Base-by-base conservation (phyloP, 2,797 vertebrate species). In the Neosalanx taihuensis region DNA sequence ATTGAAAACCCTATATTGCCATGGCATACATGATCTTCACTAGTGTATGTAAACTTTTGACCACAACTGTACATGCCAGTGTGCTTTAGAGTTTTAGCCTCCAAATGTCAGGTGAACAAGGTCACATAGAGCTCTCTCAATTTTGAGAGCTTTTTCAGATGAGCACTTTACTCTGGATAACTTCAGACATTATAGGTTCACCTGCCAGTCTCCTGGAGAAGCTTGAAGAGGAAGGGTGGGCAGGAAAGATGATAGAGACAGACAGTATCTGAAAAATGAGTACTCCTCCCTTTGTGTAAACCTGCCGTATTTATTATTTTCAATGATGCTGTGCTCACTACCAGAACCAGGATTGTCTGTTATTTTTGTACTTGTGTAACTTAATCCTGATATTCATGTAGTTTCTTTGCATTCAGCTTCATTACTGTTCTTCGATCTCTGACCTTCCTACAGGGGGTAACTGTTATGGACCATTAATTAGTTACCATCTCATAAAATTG, bases 181-280 rank as follows among this genome's bases (percentile, higher is more conserved):
- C 53, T 51, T 30, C 57, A 67, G 77, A 80, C 58, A 80, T 72
- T 15, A 62, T 62, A 59, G n/a, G n/a, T 59, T 59, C 26, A 31
- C 66, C 72, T 58, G 53, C 71, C 64, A 67, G 69, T 49, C 81
- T 83, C 69, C 81, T 62, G 71, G 75, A 79, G 69, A 85, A 56
- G 74, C 71, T 72, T 79, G 67, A 60, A 70, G 60, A 72, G 61
- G 76, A 71, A 72, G 57, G 78, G 74, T 83, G 70, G 71, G 76
- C 83, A 64, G 60, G 68, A 70, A 80, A 26, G 73, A 74, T 83
- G 81, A 89, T 86, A 82, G 69, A 79, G 87, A 90, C 78, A 74
- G 80, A 69, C 71, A 30, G 66, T 73, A 83, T 81, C 73, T 78
- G 76, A 87, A 83, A 88, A 88, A 77, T 81, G 62, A 87, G 85